Base-by-base conservation (phyloP, 2,797 vertebrate genomes). In the Lutjanus campechanus region DNA sequence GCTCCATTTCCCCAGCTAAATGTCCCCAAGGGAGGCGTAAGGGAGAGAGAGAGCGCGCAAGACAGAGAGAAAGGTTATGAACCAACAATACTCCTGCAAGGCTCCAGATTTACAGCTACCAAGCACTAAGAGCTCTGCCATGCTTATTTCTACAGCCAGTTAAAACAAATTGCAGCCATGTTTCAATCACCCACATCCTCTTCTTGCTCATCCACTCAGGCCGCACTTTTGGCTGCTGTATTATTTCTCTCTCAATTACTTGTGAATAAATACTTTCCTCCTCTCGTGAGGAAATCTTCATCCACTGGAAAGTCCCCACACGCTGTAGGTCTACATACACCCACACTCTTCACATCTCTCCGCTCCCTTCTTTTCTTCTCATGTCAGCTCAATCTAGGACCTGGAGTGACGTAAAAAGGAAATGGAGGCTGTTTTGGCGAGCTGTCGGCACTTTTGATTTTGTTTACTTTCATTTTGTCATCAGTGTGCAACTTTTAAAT, bases 71-170 rank as follows among this genome's bases (percentile, higher is more conserved):
- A 77, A 91, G 92, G 93, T 93, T 94, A 91, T 86, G 93, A 94
- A 93, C 92, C 87, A 78, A 93, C 87, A 81, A 79, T 89, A 75
- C 88, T 91, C 77, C 80, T 88, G 89, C 88, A 85, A 82, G 85
- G 83, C 87, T 86, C 73, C 88, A 92, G 94, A 95, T 95, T 95
- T 95, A 95, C 93, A 93, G 82, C 94, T 86, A 85, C 81, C 87
- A 49, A 86, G 88, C 79, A 73, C 84, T 86, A 77, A 93, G 88
- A 92, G 92, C 90, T 91, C 91, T 87, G 81, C 93, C 87, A 85
- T 92, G 91, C 94, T 95, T 92, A 93, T 94, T 95, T 94, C 93
- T 93, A 91, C 90, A 93, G 94, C 94, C 95, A 95, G 94, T 94
- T 94, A 91, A 96, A 95, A 93, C 95, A 95, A 95, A 95, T 93